Conservation (phyloP, 2,888 invertebrate genomes). For the Tipula unca region DNA sequence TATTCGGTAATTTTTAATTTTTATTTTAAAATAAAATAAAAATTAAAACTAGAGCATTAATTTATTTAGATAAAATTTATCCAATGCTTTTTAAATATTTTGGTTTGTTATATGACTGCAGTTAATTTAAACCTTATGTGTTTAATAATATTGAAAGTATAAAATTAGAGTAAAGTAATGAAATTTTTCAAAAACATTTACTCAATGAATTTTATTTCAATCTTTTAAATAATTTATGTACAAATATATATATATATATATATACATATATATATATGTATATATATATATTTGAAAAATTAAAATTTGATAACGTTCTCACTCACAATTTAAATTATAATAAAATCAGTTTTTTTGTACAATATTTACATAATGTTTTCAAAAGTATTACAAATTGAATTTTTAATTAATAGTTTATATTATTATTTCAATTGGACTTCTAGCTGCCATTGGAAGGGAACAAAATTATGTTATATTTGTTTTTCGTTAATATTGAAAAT, state of each 20-base stretch:
- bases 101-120: not conserved
- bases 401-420: not conserved
- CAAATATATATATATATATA: no score
- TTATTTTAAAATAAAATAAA: not conserved
- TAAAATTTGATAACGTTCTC: not conserved
- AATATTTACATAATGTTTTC: not conserved
- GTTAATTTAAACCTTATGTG: not conserved
- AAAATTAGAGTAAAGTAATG: not conserved
- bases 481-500: not conserved
- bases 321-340: not conserved
- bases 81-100: not conserved
- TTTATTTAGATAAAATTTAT: no score
- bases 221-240: not conserved
- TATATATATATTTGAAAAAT: not conserved
- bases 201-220: not conserved
- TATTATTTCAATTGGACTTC: constrained; percentile 9
- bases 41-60: not conserved
- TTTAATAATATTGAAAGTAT: not conserved
- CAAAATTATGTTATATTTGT: not conserved
- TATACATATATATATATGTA: no score
- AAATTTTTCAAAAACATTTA: not conserved
- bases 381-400: not conserved
- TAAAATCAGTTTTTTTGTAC: not conserved
- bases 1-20: not conserved
- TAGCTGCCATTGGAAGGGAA: constrained; percentile 18